A percentile compares a stretch with the other conserved stretches of the same genome.
Conservation (phyloP, 2,797 vertebrate genomes). For the Delichon dasypus region DNA sequence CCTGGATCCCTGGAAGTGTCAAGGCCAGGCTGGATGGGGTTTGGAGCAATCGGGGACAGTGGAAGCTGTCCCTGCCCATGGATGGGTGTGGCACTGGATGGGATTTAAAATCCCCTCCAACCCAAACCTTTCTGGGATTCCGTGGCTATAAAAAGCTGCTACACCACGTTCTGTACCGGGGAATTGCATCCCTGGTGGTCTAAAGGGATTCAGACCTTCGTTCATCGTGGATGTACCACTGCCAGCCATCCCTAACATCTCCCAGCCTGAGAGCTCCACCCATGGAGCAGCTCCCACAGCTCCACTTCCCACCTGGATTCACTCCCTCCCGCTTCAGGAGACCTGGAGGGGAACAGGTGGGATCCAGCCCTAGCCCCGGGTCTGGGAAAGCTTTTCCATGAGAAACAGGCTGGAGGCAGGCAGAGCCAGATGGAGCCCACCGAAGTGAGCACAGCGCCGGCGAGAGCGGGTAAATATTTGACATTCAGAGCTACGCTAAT, state of each 20-base stretch:
- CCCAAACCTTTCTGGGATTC: not conserved
- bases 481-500: slow-evolving; percentile 25
- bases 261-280: not conserved
- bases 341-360: not conserved
- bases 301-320: not conserved
- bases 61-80: not conserved
- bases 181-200: not conserved
- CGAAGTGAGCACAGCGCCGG: not conserved
- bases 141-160: accelerated
- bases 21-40: not conserved
- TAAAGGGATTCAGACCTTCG: not conserved
- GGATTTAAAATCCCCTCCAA: not conserved
- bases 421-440: slow-evolving; percentile 51
- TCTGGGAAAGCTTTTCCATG: not conserved
- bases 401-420: not conserved
- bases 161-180: not conserved
- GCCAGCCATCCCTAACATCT: not conserved
- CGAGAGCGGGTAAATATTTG: slow-evolving; percentile 45
- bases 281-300: not conserved
- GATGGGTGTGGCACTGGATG: not conserved
- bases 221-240: accelerated
- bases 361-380: not conserved
- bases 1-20: not conserved
- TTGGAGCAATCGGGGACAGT: not conserved
- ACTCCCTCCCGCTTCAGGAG: not conserved